Conservation (phyloP, 2,797 vertebrate genomes). For the Melopsittacus undulatus region DNA sequence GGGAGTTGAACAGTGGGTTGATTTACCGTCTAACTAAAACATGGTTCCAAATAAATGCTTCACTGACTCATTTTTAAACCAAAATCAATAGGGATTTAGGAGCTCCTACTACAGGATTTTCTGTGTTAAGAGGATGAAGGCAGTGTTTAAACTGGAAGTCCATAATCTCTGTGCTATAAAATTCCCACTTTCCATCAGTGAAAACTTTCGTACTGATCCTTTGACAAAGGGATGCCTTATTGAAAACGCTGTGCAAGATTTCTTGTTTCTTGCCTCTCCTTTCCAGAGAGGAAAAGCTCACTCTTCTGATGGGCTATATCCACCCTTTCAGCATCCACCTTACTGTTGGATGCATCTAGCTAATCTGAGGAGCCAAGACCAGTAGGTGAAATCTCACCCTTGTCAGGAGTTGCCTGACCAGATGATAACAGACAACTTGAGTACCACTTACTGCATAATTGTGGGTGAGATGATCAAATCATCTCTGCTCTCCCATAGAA, state of each 20-base stretch:
- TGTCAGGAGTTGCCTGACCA: neutral
- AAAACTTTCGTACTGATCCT: neutral
- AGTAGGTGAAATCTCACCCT: neutral
- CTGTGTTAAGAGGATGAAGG: neutral
- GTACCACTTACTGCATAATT: neutral
- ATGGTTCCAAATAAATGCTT: neutral
- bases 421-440: neutral
- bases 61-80: neutral
- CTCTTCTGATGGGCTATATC: neutral
- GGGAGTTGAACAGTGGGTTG: neutral
- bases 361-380: neutral
- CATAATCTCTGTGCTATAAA: neutral
- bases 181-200: neutral
- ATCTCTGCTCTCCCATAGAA: neutral
- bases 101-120: neutral
- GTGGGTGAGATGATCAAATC: neutral
- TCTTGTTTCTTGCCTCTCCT: neutral
- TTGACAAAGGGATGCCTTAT: neutral
- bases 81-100: neutral
- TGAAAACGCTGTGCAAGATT: neutral
- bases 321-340: neutral
- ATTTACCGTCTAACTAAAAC: neutral
- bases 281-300: neutral
- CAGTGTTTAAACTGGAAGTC: neutral
- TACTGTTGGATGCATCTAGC: neutral